Conservation (phyloP, 2,888 invertebrate genomes). For the Rapana venosa region DNA sequence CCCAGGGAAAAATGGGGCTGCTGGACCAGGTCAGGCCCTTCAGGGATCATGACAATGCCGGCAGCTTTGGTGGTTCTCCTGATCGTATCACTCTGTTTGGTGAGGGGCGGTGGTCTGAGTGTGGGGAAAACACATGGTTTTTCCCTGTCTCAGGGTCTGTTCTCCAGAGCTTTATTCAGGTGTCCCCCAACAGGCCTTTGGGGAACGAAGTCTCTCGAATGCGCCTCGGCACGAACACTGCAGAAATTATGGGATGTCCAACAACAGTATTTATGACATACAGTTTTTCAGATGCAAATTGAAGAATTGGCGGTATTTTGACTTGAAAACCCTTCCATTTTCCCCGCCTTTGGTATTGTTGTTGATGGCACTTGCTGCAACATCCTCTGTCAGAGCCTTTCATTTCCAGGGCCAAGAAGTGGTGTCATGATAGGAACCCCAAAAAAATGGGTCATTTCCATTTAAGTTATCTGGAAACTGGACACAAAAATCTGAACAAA, state of each 20-base stretch:
- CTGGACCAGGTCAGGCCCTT: slow-evolving; percentile 96
- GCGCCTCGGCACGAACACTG: slow-evolving; percentile 85
- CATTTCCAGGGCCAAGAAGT: not conserved
- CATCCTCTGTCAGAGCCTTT: not conserved
- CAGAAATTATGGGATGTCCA: slow-evolving; percentile 33
- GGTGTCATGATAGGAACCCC: not conserved
- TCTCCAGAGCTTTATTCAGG: slow-evolving; percentile 64
- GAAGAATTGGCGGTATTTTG: not conserved
- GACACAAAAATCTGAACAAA: not conserved
- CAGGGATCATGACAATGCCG: slow-evolving; percentile 94
- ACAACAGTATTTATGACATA: not conserved
- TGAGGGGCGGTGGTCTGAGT: slow-evolving; percentile 62
- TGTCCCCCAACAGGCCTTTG: slow-evolving; percentile 61
- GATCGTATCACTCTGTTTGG: slow-evolving; percentile 66
- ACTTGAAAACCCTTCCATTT: not conserved
- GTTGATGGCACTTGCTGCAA: not conserved
- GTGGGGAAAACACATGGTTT: slow-evolving; percentile 62
- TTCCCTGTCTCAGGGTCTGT: slow-evolving; percentile 57
- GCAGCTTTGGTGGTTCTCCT: slow-evolving; percentile 64
- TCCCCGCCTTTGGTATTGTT: not conserved
- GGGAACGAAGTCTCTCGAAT: slow-evolving; percentile 47
- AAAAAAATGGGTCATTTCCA: not conserved
- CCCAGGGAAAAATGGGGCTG: slow-evolving; percentile 93
- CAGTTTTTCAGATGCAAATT: not conserved
- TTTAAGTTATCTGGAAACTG: slow-evolving; percentile 52